Percentiles rank a stretch among this genome's conserved stretches.
Conservation (phyloP, 23 tunicate species). For the Corella eumyota region DNA sequence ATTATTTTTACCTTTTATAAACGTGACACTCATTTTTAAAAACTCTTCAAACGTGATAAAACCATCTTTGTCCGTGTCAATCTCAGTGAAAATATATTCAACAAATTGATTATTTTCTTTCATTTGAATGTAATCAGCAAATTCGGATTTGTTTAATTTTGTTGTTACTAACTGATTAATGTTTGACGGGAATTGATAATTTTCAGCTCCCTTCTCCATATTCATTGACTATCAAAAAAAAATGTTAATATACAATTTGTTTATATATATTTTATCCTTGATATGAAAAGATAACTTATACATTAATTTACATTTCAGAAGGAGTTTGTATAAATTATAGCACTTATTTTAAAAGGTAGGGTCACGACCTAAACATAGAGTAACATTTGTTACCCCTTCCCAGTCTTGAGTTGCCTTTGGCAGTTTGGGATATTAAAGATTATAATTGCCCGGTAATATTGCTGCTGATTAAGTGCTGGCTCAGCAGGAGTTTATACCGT, state of each 20-base stretch:
- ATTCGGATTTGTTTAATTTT: slow-evolving; percentile 17
- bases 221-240: slow-evolving; percentile 3
- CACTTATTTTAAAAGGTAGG: no score
- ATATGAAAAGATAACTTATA: no score
- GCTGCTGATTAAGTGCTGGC: no score
- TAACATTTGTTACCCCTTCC: no score
- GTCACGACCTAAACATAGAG: no score
- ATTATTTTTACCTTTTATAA: slow-evolving; percentile 32
- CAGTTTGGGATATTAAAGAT: no score
- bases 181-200: neutral
- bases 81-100: slow-evolving; percentile 12
- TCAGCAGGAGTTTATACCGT: no score
- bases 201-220: neutral
- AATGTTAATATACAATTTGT: neutral
- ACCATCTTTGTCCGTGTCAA: slow-evolving; percentile 19
- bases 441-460: no score
- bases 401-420: no score
- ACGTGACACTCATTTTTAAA: slow-evolving; percentile 21
- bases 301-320: no score
- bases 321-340: no score
- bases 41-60: slow-evolving; percentile 25
- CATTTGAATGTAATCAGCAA: slow-evolving; percentile 32
- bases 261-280: no score
- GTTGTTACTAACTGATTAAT: neutral
- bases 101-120: slow-evolving; percentile 18